A percentile compares a stretch with the other conserved stretches of the same genome.
Evolutionary conservation across 1,140 invertebrate genomes (phyloP).

Genomic region (Pteromalus puparum): DNA sequence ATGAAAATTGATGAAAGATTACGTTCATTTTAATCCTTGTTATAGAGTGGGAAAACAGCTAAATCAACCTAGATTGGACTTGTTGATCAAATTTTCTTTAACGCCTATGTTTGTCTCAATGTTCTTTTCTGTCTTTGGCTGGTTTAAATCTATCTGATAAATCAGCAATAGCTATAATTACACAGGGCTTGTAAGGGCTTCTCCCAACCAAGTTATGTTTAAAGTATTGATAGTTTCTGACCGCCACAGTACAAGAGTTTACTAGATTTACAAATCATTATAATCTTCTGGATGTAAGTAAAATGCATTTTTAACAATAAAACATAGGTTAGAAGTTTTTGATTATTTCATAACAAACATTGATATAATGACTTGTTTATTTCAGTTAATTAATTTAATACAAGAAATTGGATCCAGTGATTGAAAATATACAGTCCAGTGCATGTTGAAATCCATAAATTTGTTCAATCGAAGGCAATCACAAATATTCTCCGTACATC

Average conservation of each 20-base stretch:
- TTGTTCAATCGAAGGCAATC: slow-evolving; percentile 88
- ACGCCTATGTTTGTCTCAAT: no score
- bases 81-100: no score
- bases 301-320: background rate
- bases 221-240: slow-evolving; percentile 90
- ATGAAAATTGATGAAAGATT: no score
- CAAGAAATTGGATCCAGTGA: slow-evolving; percentile 84
- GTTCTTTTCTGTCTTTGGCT: no score
- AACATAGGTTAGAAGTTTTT: no score
- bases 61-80: no score
- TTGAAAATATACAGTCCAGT: no score
- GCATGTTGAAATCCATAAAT: slow-evolving; percentile 84
- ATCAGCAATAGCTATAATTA: slow-evolving; percentile 77
- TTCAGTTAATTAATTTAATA: slow-evolving; percentile 88
- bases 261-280: slow-evolving; percentile 93
- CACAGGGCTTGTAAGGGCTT: slow-evolving; percentile 84
- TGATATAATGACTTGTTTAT: slow-evolving; percentile 46
- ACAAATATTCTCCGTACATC: slow-evolving; percentile 85
- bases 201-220: slow-evolving; percentile 82
- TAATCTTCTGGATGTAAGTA: slow-evolving; percentile 87
- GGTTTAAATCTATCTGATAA: no score
- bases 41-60: no score
- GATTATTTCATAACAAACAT: background rate
- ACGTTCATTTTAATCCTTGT: no score
- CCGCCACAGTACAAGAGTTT: slow-evolving; percentile 97